These are phyloP conservation scores for Cetoscarus ocellatus DNA, from an alignment of 2,797 vertebrate genomes.

Conservation along the genomic window DNA sequence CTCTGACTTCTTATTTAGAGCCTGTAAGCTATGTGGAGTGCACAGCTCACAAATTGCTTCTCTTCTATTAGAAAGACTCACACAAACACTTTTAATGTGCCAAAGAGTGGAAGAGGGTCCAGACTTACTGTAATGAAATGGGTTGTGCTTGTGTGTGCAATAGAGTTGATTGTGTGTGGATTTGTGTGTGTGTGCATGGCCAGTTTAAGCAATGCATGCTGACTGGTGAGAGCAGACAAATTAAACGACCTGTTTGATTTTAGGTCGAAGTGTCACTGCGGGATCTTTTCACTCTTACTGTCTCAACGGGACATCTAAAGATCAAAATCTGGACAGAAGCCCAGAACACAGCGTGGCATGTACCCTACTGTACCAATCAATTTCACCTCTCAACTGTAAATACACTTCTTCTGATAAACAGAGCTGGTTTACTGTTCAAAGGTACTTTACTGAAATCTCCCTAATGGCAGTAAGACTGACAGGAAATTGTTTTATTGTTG, in stretches of 20 bases:
- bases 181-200: not conserved
- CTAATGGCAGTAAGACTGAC: not conserved
- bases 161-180: not conserved
- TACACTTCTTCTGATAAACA: conserved; percentile 14
- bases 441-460: not conserved
- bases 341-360: conserved; percentile 4
- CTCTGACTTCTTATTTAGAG: conserved; percentile 41
- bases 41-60: conserved; percentile 37
- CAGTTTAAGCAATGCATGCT: not conserved
- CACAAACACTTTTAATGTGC: conserved; percentile 39
- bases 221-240: conserved; percentile 1
- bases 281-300: conserved; percentile 2
- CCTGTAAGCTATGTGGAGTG: conserved; percentile 14
- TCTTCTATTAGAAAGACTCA: conserved; percentile 42
- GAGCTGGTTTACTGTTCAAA: not conserved
- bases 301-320: not conserved
- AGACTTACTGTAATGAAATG: conserved; percentile 20
- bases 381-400: conserved; percentile 16
- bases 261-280: not conserved
- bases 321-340: conserved; percentile 26
- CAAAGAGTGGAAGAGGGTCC: conserved; percentile 4
- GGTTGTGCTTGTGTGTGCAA: not conserved
- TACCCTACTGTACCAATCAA: not conserved
- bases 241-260: not conserved
- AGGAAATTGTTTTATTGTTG: not conserved